A percentile compares a stretch with the other conserved stretches of the same genome.
Evolutionary conservation across 1,140 invertebrate species (phyloP).

Genomic region (Caenorhabditis latens): DNA sequence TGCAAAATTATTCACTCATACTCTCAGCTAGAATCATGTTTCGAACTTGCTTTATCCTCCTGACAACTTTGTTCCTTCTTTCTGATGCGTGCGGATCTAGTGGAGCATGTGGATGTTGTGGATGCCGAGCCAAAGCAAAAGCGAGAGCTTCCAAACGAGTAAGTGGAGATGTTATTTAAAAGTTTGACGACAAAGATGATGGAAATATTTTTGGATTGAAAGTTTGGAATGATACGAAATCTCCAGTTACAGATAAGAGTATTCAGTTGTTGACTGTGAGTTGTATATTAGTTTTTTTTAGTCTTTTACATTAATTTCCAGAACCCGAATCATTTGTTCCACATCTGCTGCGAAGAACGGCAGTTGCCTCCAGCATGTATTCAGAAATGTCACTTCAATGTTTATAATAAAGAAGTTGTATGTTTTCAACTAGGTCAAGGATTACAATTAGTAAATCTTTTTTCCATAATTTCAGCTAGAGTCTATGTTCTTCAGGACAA

Average conservation of each 20-base stretch:
- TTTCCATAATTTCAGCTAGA: slow-evolving; percentile 48
- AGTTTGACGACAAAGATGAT: slow-evolving; percentile 51
- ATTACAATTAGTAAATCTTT: background rate
- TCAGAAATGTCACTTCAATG: slow-evolving; percentile 59
- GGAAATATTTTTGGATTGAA: slow-evolving; percentile 60
- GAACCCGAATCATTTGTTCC: slow-evolving; percentile 64
- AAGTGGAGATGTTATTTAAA: slow-evolving; percentile 24
- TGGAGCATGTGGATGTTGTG: slow-evolving; percentile 62
- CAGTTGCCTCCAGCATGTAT: slow-evolving; percentile 60
- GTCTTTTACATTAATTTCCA: background rate
- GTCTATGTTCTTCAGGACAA: slow-evolving; percentile 55
- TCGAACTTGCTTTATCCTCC: background rate
- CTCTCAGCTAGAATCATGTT: background rate
- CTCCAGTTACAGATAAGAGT: slow-evolving; percentile 9
- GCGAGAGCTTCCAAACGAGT: slow-evolving; percentile 49
- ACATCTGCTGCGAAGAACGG: slow-evolving; percentile 61
- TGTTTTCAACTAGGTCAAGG: slow-evolving; percentile 7
- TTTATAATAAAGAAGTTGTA: slow-evolving; percentile 53
- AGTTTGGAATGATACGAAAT: slow-evolving; percentile 61
- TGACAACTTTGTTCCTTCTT: background rate
- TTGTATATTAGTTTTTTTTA: background rate
- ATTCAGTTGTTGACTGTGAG: slow-evolving; percentile 46
- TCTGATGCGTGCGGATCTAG: slow-evolving; percentile 58
- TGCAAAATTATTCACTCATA: background rate
- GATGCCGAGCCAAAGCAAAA: slow-evolving; percentile 60